Evolutionary conservation across 2,888 invertebrate genomes (phyloP), one percentile per base, ranked within the genome.

Genomic region (Caradrina clavipalpis): DNA sequence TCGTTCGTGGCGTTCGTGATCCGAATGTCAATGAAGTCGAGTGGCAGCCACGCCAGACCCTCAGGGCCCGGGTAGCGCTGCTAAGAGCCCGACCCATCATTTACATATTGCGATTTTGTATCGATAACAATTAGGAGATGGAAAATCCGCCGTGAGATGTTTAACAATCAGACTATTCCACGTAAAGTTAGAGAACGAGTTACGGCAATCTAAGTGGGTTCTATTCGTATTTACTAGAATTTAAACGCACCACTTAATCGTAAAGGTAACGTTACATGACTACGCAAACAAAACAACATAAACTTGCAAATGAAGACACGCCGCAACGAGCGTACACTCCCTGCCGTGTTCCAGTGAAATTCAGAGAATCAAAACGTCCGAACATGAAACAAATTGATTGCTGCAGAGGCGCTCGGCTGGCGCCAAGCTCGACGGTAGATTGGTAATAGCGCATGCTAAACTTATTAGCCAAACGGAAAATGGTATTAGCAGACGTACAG

Each of bases 401-500:
- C 88, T 89, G 91, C 92, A 91, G 91, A 89, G 89, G 91, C 90
- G 90, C 89, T 90, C 90, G 88, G 85, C 86, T 85, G 89, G 89
- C 92, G 89, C 87, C 92, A 88, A 91, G 89, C 92, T 90, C 91
- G 89, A 89, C 92, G 89, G 91, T 89, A 92, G 94, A 96, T 95
- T 96, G 95, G 94, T 95, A 95, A 95, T 96, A 95, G 94, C 90
- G 92, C 91, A 94, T 94, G 95, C 94, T 95, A 96, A 96, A 94
- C 95, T 95, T 94, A 96, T 96, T 95, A 96, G 92, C 91, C 91
- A 92, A 94, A 94, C 94, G 95, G 95, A 95, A 96, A 96, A 96
- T 95, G 93, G 92, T 91, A 94, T 96, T 95, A 96, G 89, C 92
- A 91, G 89, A 91, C 92, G 93, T 91, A 91, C 87, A 76, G 88